Base-by-base conservation (phyloP, 2,113 vertebrate species). In the Campylomormyrus tamandua region DNA sequence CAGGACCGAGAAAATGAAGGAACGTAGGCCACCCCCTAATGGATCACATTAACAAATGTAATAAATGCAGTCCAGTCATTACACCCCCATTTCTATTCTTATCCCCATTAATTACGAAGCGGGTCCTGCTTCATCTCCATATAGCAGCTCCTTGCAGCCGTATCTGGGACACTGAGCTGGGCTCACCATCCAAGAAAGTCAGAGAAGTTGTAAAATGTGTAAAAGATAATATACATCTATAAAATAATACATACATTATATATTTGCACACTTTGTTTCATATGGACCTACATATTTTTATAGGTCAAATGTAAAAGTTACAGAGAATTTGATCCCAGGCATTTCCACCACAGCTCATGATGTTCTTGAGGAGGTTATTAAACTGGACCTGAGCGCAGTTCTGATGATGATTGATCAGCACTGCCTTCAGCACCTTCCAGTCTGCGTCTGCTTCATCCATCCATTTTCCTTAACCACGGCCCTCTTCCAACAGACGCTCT, bases 131-230 rank as follows among this genome's bases (percentile, higher is more conserved):
- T 80, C 39, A 84, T 90, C 87, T 66, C 90, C 92, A 91, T 88
- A 93, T 90, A 92, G 91, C 87, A 70, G 92, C 92, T 92, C 89
- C 93, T 91, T 92, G 91, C 88, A 77, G 92, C 90, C 1, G 90
- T 91, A 92, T 93, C 90, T 90, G 89, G 90, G 90, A 45, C 87
- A 80, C 83, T 53, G 90, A 89, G 90, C 90, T 87, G 91, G 90
- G 74, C 88, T 92, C 93, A 93, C 93, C 92, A 93, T 95, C 94
- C 93, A 95, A 95, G 93, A 94, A 95, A 95, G 93, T 94, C 94
- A 92, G 92, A 95, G 85, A 90, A 92, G 93, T 92, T 91, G 62
- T 70, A 31, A 31, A 70, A 70, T 31, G n/a, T 31, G n/a, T 27
- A 70, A 70, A 70, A 27, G n/a, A 70, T 70, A 70, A 31, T 70